phyloP scores from a whole-genome alignment of 35 echinoderm and acorn worm species.

The Ophioderma brevispina region DNA sequence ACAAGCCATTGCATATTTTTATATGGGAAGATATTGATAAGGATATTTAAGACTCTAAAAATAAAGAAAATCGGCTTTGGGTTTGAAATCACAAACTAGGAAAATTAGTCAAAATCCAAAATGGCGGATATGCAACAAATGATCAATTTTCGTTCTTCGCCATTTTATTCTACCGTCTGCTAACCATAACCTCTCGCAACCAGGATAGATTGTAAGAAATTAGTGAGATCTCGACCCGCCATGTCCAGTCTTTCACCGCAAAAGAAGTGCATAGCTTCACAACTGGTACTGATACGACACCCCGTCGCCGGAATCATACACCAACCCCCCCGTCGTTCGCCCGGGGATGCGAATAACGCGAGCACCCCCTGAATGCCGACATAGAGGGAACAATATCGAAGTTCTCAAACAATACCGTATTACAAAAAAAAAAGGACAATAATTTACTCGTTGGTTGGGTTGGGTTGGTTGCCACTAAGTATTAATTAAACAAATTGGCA shows the following conservation, averaged over 20 bases:
- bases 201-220: neutral
- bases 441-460: no score
- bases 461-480: no score
- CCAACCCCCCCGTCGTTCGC: conserved; percentile 40
- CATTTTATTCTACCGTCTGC: neutral
- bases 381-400: conserved; percentile 40
- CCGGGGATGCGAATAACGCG: conserved; percentile 53
- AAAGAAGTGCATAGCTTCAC: conserved; percentile 16
- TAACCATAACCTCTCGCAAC: neutral
- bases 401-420: conserved; percentile 57
- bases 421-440: neutral
- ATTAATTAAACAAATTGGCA: no score
- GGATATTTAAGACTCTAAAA: no score
- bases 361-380: conserved; percentile 58
- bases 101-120: no score
- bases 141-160: no score
- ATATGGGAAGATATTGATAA: no score
- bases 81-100: no score
- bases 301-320: neutral
- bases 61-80: no score
- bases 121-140: no score
- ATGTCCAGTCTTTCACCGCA: conserved; percentile 10
- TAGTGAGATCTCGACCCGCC: conserved; percentile 22
- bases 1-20: no score
- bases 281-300: conserved; percentile 26